Percentiles rank a stretch among this genome's conserved stretches.
These are phyloP conservation scores for Tribolium castaneum DNA, from an alignment of 1,140 invertebrate genomes.

Conservation along the genomic window DNA sequence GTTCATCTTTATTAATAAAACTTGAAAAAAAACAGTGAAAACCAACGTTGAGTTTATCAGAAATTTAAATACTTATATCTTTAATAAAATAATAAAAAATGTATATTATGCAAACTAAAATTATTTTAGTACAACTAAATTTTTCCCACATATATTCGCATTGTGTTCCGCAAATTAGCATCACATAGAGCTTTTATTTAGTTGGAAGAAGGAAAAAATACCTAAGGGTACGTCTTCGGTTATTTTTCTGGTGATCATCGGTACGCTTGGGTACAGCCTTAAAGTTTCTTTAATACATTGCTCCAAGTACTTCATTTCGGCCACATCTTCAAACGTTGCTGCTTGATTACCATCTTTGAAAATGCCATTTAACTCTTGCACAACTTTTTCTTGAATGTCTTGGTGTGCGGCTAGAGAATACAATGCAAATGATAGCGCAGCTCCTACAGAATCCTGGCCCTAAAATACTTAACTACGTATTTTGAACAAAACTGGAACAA, in stretches of 20 bases:
- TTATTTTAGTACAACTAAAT: no score
- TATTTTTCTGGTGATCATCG: constrained; percentile 70
- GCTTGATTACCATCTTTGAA: constrained; percentile 5
- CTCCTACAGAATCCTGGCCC: constrained; percentile 81
- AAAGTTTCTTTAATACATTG: constrained; percentile 76
- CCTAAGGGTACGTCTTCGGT: constrained; percentile 69
- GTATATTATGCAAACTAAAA: no score
- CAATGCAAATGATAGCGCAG: constrained; percentile 70
- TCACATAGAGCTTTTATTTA: no score
- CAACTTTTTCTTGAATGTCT: constrained; percentile 71
- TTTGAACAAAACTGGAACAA: background rate
- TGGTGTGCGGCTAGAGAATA: constrained; percentile 71
- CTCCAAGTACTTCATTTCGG: constrained; percentile 74
- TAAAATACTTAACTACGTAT: constrained; percentile 59
- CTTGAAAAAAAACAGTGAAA: no score
- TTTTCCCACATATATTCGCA: no score
- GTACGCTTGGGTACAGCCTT: constrained; percentile 77
- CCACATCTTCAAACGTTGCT: constrained; percentile 65
- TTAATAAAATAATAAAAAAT: no score
- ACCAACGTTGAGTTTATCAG: no score
- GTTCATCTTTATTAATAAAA: no score
- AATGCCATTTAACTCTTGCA: constrained; percentile 65
- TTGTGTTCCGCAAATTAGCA: no score
- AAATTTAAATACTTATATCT: no score
- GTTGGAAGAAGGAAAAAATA: constrained; percentile 13